These are phyloP conservation scores for Potamilus streckersoni DNA, from an alignment of 1,140 invertebrate genomes.

Conservation along the genomic window DNA sequence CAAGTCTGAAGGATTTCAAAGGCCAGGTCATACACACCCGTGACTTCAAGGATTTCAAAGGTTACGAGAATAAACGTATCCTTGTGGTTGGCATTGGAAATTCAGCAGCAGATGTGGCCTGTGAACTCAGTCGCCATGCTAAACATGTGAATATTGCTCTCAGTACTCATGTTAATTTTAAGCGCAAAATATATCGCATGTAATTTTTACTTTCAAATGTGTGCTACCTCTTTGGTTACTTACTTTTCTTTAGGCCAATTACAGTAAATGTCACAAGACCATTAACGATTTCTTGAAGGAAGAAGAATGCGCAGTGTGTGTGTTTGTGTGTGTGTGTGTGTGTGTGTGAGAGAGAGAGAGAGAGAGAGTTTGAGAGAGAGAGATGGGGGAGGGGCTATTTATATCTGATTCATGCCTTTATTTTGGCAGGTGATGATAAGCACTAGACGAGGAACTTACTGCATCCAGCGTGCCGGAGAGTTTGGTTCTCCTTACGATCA, in stretches of 20 bases:
- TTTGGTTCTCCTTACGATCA: slow-evolving; percentile 41
- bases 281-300: too few relatives aligned
- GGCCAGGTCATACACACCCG: slow-evolving; percentile 70
- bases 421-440: slow-evolving; percentile 39
- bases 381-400: too few relatives aligned
- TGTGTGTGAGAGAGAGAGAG: too few relatives aligned
- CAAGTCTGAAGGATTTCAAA: slow-evolving; percentile 66
- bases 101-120: slow-evolving; percentile 70
- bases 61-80: slow-evolving; percentile 68
- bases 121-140: slow-evolving; percentile 65
- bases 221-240: too few relatives aligned
- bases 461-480: slow-evolving; percentile 36
- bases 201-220: too few relatives aligned
- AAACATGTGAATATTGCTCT: slow-evolving; percentile 37
- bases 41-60: slow-evolving; percentile 62
- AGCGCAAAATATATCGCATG: not conserved
- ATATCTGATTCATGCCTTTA: not conserved
- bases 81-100: slow-evolving; percentile 72
- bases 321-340: too few relatives aligned
- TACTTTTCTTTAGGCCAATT: too few relatives aligned
- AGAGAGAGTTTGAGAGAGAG: too few relatives aligned
- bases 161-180: not conserved
- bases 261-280: too few relatives aligned
- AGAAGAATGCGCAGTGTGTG: too few relatives aligned
- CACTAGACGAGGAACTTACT: slow-evolving; percentile 36